Conservation (phyloP, 1,140 invertebrate genomes). For the Cydia strobilella region DNA sequence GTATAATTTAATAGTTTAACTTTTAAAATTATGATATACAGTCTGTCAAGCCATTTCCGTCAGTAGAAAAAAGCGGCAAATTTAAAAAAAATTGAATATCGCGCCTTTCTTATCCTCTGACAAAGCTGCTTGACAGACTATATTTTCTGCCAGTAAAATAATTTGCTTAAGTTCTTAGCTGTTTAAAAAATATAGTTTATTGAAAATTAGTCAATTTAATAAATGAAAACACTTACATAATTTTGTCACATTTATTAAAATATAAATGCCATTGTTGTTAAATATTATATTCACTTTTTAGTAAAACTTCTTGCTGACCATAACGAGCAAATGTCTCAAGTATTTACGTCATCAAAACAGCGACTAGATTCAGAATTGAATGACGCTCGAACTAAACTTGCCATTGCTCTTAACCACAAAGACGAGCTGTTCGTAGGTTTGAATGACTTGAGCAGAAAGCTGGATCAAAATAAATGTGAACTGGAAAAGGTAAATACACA, state of each 20-base stretch:
- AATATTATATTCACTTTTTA: constrained; percentile 30
- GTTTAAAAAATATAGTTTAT: too few species aligned
- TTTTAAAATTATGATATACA: too few species aligned
- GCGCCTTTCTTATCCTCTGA: too few species aligned
- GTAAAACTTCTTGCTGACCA: constrained; percentile 48
- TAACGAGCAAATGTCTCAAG: constrained; percentile 46
- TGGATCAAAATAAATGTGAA: constrained; percentile 43
- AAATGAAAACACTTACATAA: too few species aligned
- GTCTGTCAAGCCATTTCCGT: too few species aligned
- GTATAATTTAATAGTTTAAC: too few species aligned
- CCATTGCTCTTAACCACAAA: constrained; percentile 27
- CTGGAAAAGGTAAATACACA: constrained; percentile 45
- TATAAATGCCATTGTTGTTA: neutral
- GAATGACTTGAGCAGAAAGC: constrained; percentile 39
- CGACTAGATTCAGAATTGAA: constrained; percentile 44
- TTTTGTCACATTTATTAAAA: neutral
- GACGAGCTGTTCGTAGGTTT: constrained; percentile 40
- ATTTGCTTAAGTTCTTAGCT: too few species aligned
- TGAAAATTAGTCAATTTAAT: too few species aligned
- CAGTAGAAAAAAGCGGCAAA: too few species aligned
- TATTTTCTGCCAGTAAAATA: too few species aligned
- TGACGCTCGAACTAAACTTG: constrained; percentile 35
- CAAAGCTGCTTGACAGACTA: too few species aligned
- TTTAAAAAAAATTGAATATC: too few species aligned
- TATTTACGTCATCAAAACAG: constrained; percentile 44